Evolutionary conservation across 2,888 invertebrate species (phyloP), one percentile per base, ranked within the genome.

Genomic region (Drepanosiphum platanoidis): DNA sequence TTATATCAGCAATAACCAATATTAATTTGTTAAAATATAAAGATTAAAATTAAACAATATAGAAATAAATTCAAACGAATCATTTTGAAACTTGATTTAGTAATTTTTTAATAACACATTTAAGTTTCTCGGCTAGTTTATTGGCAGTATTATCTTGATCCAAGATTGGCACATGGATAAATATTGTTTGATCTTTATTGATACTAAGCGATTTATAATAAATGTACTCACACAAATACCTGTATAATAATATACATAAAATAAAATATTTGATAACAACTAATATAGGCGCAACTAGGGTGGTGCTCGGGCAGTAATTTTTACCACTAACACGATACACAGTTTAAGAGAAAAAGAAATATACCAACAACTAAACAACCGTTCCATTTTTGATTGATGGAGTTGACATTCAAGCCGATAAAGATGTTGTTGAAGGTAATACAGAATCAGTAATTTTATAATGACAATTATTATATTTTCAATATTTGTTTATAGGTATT

Each of bases 181-280:
- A 96, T 22, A 95, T 90, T 2, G 93, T 92, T 84, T 92, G 91
- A 0, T 89, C 89, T 83, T 90, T 90, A 90, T 94, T 91, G 34
- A 93, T 91, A 87, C 92, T 92, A 61, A 96, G 91, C 0, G 96
- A 96, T 36, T 93, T 92, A 90, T 94, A 96, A 90, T 93, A 96
- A 81, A 92, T 94, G 90, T 94, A 96, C 90, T 96, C 96, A 89
- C 96, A 96, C 4, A 96, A 90, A 89, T 93, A 96, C 89, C 95
- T 93, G 89, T 30, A 91, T 89, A 87, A 68, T 87, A 86, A n/a
- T n/a, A 71, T 74, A 64, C 34, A 36, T 64, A 83, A n/a, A 61
- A 79, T 86, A 72, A 42, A 27, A 46, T n/a, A n/a, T n/a, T 79
- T 22, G 46, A 77, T 9, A 71, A 86, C 52, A 27, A 52, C 18